Base-by-base conservation (phyloP, 2,888 invertebrate genomes). In the Oscheius sp. region DNA sequence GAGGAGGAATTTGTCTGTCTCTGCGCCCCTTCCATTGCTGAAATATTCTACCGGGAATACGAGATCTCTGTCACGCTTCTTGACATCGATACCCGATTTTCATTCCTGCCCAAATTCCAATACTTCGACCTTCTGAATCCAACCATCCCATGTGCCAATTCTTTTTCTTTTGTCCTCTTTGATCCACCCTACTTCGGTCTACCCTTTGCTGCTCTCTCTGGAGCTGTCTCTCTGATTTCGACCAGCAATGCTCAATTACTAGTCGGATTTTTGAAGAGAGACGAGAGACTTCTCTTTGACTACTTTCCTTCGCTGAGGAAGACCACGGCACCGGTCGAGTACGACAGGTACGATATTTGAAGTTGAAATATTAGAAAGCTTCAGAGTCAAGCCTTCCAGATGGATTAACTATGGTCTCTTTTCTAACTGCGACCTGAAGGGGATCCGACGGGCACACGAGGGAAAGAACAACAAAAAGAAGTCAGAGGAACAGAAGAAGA, bases 401-500 rank as follows among this genome's bases (percentile, higher is more conserved):
- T 63, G 63, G 63, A 48, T 48, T 21, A 63, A 63, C 21, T 63
- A 63, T 29, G 63, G 63, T 9, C 48, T 63, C n/a, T 63, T 48
- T 48, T 48, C 48, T 63, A 63, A 63, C 29, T 63, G 63, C 29
- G 63, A 63, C n/a, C 48, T 63, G 63, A 63, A 63, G 50, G 63
- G 63, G 21, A 63, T 63, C 33, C 47, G 63, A 10, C 47, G 63
- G 9, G 50, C 48, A n/a, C 63, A 63, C 21, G 50, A 63, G 9
- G 50, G 48, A 7, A 50, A 63, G 29, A 42, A n/a, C 29, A 3
- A 35, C 10, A 48, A 63, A 11, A 48, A 48, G 47, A 63, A 63
- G 48, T 0, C 48, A n/a, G 4, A 48, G 3, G 48, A 63, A 29
- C 7, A 10, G 48, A 63, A n/a, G 11, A 63, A 63, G 48, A 48